Conservation (phyloP, 92 coral and sea anemone genomes). For the Blastomussa wellsi region DNA sequence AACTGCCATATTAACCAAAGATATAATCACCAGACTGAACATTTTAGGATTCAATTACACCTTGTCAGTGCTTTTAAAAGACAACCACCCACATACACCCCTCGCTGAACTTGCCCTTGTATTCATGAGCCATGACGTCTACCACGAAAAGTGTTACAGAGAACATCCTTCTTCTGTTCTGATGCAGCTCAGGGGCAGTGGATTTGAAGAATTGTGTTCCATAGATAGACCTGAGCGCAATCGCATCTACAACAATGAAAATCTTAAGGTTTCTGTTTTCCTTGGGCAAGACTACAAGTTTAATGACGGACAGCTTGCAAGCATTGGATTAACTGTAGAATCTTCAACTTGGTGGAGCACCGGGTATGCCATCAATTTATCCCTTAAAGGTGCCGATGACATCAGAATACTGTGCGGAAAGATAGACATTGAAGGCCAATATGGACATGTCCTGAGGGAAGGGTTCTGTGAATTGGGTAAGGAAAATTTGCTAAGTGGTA, state of each 20-base stretch:
- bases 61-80: background rate
- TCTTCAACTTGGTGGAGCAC: background rate
- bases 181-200: background rate
- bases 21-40: background rate
- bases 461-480: slow-evolving; percentile 12
- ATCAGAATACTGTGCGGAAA: slow-evolving; percentile 1
- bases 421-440: background rate
- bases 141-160: background rate
- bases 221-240: background rate
- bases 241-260: slow-evolving; percentile 1
- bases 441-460: background rate
- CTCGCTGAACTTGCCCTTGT: background rate
- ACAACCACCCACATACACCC: background rate
- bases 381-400: background rate
- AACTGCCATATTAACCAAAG: background rate
- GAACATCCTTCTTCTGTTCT: background rate
- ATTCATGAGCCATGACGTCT: background rate
- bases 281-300: slow-evolving; percentile 11
- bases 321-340: background rate
- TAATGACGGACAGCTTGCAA: background rate
- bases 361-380: background rate
- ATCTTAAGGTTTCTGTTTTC: background rate
- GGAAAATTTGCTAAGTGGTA: background rate
- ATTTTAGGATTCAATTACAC: background rate
- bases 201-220: background rate